These are phyloP conservation scores for Cylindroiulus punctatus DNA, from an alignment of 2,888 invertebrate species.

Conservation along the genomic window DNA sequence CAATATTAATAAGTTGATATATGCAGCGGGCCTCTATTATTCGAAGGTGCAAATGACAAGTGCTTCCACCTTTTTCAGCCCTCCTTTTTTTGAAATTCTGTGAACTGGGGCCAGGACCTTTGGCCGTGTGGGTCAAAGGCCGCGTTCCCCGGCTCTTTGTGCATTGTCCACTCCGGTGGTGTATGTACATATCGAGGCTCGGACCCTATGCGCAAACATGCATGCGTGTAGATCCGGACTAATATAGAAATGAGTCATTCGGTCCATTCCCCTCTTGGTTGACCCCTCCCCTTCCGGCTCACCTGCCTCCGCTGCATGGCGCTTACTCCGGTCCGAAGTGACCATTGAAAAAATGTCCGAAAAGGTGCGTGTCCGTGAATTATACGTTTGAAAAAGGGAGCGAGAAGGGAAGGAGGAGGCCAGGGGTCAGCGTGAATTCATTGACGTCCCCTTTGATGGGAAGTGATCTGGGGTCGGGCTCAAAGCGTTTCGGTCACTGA, in stretches of 20 bases:
- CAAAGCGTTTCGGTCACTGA: constrained; percentile 52
- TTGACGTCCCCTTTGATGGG: constrained; percentile 48
- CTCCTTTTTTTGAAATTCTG: neutral
- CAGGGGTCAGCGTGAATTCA: constrained; percentile 43
- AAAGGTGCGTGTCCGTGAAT: constrained; percentile 46
- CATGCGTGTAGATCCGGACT: constrained; percentile 9
- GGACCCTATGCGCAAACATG: constrained; percentile 9
- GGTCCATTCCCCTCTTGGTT: neutral
- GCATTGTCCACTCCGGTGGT: constrained; percentile 1
- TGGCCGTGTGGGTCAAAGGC: constrained; percentile 48
- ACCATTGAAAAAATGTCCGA: constrained; percentile 43
- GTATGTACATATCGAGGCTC: neutral
- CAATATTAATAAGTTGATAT: constrained; percentile 30
- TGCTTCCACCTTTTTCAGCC: constrained; percentile 33
- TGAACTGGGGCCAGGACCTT: constrained; percentile 51
- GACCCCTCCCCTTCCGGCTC: constrained; percentile 45
- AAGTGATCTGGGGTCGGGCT: constrained; percentile 55
- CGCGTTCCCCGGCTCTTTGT: constrained; percentile 4
- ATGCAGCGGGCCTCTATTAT: constrained; percentile 10
- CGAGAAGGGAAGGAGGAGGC: constrained; percentile 45
- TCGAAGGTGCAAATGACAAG: neutral
- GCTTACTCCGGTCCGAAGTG: neutral
- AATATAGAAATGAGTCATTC: constrained; percentile 38
- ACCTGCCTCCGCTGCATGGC: constrained; percentile 11
- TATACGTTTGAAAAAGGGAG: constrained; percentile 46